Evolutionary conservation across 2,113 vertebrate species (phyloP).

Genomic region (Serranochromis macrocephalus): DNA sequence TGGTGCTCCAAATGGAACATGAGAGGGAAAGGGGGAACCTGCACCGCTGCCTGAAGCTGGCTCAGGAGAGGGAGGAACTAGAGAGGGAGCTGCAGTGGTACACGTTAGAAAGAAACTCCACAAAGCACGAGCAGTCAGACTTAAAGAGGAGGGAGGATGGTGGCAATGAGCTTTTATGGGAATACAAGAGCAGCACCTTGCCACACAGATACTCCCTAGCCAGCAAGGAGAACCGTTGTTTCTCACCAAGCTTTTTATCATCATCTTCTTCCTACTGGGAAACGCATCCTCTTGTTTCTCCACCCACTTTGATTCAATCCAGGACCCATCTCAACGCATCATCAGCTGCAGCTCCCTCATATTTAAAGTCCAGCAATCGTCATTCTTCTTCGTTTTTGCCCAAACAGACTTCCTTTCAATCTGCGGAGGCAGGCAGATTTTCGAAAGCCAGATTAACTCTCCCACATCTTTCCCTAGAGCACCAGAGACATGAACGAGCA

Average conservation of each 20-base stretch:
- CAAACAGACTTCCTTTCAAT: neutral
- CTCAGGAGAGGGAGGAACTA: conserved; percentile 68
- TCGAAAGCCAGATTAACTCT: conserved; percentile 29
- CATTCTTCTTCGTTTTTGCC: neutral
- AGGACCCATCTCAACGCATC: neutral
- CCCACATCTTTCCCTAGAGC: conserved; percentile 33
- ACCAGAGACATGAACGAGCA: conserved; percentile 29
- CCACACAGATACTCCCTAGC: conserved; percentile 16
- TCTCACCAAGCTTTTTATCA: conserved; percentile 11
- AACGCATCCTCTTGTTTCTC: conserved; percentile 12
- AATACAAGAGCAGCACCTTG: conserved; percentile 37
- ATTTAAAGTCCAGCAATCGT: neutral
- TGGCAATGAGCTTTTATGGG: conserved; percentile 13
- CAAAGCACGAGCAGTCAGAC: neutral
- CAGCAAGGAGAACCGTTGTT: neutral
- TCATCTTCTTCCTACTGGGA: conserved; percentile 53
- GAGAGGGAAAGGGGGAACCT: conserved; percentile 72
- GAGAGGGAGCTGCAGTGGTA: conserved; percentile 65
- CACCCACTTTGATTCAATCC: conserved; percentile 11
- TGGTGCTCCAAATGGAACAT: conserved; percentile 77
- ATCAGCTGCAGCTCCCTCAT: neutral
- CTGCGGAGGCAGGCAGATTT: neutral
- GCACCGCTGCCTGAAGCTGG: conserved; percentile 68
- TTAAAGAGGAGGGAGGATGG: neutral
- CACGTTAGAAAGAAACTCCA: conserved; percentile 19